phyloP scores from a whole-genome alignment of 2,113 vertebrate species.

The Peromyscus maniculatus region DNA sequence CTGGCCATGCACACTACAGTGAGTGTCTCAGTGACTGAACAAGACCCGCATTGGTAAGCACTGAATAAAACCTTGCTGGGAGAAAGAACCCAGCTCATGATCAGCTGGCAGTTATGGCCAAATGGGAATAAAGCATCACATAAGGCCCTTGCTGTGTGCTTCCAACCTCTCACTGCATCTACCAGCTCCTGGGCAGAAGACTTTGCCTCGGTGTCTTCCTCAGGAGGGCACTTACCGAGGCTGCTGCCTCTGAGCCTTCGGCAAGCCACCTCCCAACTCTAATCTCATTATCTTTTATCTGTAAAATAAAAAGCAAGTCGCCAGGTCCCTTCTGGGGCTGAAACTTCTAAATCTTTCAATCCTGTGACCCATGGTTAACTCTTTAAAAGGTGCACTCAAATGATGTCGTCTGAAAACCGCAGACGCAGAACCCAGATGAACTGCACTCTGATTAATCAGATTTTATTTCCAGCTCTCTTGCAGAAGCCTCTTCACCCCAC shows the following conservation, averaged over 20 bases:
- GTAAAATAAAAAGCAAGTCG: constrained; percentile 21
- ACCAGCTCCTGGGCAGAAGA: not conserved
- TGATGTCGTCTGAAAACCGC: not conserved
- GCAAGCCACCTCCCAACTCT: not conserved
- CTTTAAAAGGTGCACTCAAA: not conserved
- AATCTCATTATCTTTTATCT: constrained; percentile 36
- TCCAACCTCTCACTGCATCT: not conserved
- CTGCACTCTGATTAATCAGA: not conserved
- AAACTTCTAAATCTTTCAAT: constrained; percentile 39
- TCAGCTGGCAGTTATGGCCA: not conserved
- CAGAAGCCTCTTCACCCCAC: not conserved
- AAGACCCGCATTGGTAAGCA: not conserved
- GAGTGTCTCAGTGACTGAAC: not conserved
- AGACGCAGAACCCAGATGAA: not conserved
- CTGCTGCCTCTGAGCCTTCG: not conserved
- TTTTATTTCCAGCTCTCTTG: not conserved
- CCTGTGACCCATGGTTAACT: not conserved
- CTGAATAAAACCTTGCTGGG: not conserved
- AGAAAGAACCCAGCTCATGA: not conserved
- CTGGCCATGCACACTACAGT: not conserved
- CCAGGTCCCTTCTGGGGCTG: not conserved
- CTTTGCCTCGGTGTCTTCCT: not conserved
- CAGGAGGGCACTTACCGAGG: not conserved
- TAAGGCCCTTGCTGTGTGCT: not conserved
- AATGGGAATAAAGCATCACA: not conserved